phyloP scores from a whole-genome alignment of 1,140 invertebrate species.

The Saccostrea glomerata region DNA sequence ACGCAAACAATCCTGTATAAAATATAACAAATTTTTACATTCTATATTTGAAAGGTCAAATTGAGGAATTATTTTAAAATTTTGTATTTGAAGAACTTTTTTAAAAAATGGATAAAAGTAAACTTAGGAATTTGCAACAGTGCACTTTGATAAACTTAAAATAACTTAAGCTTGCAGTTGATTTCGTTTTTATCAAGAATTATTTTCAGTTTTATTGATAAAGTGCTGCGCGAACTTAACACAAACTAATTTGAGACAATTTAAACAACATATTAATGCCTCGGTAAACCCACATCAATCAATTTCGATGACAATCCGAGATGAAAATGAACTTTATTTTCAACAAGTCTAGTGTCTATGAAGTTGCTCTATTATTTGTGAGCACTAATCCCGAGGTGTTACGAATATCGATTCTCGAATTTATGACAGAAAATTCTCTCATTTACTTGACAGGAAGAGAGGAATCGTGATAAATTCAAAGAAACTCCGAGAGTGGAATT shows the following conservation, averaged over 20 bases:
- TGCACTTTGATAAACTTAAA: too few relatives aligned
- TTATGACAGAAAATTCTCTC: slow-evolving; percentile 29
- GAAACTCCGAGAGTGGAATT: not conserved
- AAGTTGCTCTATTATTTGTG: slow-evolving; percentile 11
- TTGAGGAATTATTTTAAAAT: too few relatives aligned
- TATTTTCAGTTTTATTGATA: not conserved
- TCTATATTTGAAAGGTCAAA: too few relatives aligned
- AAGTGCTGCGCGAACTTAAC: too few relatives aligned
- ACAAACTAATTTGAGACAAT: not conserved
- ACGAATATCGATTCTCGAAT: slow-evolving; percentile 3
- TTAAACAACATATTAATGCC: not conserved
- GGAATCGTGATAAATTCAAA: slow-evolving; percentile 20
- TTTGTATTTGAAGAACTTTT: too few relatives aligned
- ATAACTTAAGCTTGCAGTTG: too few relatives aligned
- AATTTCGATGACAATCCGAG: not conserved
- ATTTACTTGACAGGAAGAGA: slow-evolving; percentile 14
- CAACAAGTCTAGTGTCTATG: not conserved
- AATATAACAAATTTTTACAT: too few relatives aligned
- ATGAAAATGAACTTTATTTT: not conserved
- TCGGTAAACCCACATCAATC: not conserved
- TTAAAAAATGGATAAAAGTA: too few relatives aligned
- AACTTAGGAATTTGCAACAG: too few relatives aligned
- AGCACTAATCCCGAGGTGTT: not conserved
- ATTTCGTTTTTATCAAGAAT: too few relatives aligned
- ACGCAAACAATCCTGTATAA: too few relatives aligned